A percentile compares a stretch with the other conserved stretches of the same genome.
These are phyloP conservation scores for Netelia melanura DNA, from an alignment of 2,888 invertebrate species.

Conservation along the genomic window DNA sequence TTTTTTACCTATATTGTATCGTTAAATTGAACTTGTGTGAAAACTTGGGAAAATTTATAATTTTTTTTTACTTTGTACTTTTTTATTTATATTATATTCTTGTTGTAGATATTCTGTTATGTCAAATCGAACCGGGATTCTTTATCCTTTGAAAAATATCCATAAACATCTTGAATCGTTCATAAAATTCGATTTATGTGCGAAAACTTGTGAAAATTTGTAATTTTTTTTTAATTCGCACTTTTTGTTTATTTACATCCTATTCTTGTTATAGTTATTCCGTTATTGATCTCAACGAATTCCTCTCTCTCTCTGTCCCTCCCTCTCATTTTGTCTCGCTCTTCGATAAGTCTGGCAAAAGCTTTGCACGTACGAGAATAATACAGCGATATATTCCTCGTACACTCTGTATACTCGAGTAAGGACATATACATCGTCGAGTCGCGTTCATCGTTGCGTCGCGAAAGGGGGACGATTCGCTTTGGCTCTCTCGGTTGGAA, in stretches of 20 bases:
- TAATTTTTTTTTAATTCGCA: neutral
- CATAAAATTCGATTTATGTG: too few species aligned
- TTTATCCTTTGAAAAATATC: neutral
- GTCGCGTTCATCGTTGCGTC: constrained; percentile 34
- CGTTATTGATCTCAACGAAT: constrained; percentile 21
- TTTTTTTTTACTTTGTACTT: neutral
- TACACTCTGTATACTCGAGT: constrained; percentile 40
- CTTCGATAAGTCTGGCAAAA: neutral
- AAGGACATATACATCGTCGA: constrained; percentile 48
- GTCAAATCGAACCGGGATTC: too few species aligned
- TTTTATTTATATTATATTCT: neutral
- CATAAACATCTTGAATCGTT: neutral
- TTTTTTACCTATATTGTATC: neutral
- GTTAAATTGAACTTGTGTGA: too few species aligned
- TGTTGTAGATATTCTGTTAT: constrained; percentile 23
- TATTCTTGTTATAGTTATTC: constrained; percentile 8
- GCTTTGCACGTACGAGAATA: constrained; percentile 58
- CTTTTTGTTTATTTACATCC: neutral
- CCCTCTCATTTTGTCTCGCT: constrained; percentile 1
- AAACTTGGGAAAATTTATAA: too few species aligned
- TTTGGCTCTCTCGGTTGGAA: constrained; percentile 64
- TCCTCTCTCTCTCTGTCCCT: constrained; percentile 20
- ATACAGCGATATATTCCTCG: constrained; percentile 47
- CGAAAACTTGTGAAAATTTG: too few species aligned
- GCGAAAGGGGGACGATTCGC: constrained; percentile 46